phyloP scores from a whole-genome alignment of 92 coral and sea anemone genomes.

The Chrysogorgia sp. region DNA sequence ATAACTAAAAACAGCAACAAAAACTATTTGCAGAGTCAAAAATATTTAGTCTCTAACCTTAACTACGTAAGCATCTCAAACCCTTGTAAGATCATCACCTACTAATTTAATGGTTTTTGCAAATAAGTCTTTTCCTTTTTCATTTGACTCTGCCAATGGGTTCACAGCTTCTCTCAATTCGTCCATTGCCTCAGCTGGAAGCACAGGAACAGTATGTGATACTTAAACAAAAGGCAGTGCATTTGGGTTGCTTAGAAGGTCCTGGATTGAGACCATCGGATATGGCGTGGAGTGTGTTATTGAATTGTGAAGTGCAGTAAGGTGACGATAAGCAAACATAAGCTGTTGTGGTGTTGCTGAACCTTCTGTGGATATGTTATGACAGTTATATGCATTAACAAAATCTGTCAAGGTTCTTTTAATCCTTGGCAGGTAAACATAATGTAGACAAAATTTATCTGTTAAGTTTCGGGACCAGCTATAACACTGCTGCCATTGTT shows the following conservation, averaged over 20 bases:
- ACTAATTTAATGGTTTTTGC: neutral
- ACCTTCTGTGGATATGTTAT: slow-evolving; percentile 5
- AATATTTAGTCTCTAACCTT: neutral
- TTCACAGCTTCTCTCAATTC: neutral
- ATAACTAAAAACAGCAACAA: too few species aligned
- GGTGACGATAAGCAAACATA: neutral
- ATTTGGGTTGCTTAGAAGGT: neutral
- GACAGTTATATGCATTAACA: neutral
- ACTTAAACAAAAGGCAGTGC: slow-evolving; percentile 2
- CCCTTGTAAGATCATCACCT: neutral
- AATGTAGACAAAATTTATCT: slow-evolving; percentile 33
- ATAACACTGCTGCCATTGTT: neutral
- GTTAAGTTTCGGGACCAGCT: neutral
- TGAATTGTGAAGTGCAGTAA: neutral
- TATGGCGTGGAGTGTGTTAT: neutral
- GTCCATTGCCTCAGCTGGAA: neutral
- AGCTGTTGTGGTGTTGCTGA: neutral
- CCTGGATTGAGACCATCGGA: neutral
- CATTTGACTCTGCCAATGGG: neutral
- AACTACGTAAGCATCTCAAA: neutral
- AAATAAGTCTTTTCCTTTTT: neutral
- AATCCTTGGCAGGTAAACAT: slow-evolving; percentile 26
- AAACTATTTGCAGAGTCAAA: neutral
- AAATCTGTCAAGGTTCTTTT: slow-evolving; percentile 4
- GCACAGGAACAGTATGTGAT: neutral